Conservation (phyloP, 2,888 invertebrate genomes). For the Apamea epomidion region DNA sequence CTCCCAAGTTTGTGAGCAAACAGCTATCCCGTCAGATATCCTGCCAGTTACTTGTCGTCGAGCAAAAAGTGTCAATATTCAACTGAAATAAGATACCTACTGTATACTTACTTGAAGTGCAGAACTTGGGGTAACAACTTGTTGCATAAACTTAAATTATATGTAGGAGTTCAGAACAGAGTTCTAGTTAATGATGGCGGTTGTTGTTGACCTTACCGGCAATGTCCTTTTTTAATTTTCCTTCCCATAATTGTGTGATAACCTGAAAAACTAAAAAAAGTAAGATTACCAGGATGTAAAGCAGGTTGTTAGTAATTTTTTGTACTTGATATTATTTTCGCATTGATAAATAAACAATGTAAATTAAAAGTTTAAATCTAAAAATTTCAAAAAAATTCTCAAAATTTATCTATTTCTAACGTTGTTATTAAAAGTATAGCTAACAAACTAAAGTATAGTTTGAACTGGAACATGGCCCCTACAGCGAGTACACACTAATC, state of each 20-base stretch:
- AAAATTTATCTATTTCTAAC: neutral
- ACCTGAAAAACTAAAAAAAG: neutral
- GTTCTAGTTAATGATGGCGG: neutral
- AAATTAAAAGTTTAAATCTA: neutral
- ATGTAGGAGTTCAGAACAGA: slow-evolving; percentile 10
- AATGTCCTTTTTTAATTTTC: neutral
- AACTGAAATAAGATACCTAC: slow-evolving; percentile 20
- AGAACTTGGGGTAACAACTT: slow-evolving; percentile 41
- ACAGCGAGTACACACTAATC: slow-evolving; percentile 37
- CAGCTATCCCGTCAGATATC: neutral
- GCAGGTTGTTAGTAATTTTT: neutral
- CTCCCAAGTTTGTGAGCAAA: neutral
- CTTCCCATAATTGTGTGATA: too few relatives aligned
- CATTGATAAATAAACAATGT: neutral
- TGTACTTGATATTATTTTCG: neutral
- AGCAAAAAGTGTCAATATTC: slow-evolving; percentile 25
- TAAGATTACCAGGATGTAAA: neutral
- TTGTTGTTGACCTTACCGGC: neutral
- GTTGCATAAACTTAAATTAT: slow-evolving; percentile 42
- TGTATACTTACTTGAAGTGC: neutral
- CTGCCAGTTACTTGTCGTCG: slow-evolving; percentile 17
- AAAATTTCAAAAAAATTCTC: neutral
- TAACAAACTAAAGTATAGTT: slow-evolving; percentile 12
- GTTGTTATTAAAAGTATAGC: neutral
- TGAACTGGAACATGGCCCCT: slow-evolving; percentile 7